These are phyloP conservation scores for Laticauda laticaudata DNA, from an alignment of 2,113 vertebrate genomes.

Conservation along the genomic window DNA sequence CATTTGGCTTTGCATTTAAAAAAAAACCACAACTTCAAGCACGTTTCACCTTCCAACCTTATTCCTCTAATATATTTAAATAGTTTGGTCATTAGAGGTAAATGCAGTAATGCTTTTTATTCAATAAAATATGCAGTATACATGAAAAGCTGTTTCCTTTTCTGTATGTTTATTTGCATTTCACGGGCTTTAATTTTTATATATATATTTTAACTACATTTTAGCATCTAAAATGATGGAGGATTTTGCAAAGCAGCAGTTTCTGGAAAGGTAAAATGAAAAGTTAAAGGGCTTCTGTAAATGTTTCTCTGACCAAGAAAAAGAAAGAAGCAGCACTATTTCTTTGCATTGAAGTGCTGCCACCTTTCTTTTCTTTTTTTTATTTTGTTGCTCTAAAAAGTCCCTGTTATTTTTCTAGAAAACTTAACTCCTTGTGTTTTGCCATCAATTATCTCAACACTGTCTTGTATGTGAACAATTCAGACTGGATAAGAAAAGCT, in stretches of 20 bases:
- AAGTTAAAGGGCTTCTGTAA: constrained; percentile 56
- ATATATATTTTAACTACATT: constrained; percentile 34
- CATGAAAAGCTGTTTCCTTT: not conserved
- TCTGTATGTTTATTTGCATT: not conserved
- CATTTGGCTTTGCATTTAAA: constrained; percentile 19
- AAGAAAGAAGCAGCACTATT: constrained; percentile 72
- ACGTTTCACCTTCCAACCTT: constrained; percentile 45
- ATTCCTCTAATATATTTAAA: constrained; percentile 20
- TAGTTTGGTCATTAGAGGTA: constrained; percentile 31
- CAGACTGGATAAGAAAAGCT: constrained; percentile 46
- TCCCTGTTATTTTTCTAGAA: constrained; percentile 77
- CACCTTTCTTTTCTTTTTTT: constrained; percentile 72
- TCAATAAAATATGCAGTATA: constrained; percentile 32
- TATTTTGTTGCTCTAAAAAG: constrained; percentile 78
- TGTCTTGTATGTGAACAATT: constrained; percentile 52
- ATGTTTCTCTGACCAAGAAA: constrained; percentile 30
- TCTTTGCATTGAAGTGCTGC: constrained; percentile 78
- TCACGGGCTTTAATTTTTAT: constrained; percentile 4
- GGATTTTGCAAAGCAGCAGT: constrained; percentile 30
- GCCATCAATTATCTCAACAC: constrained; percentile 78
- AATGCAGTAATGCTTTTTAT: not conserved
- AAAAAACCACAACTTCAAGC: not conserved
- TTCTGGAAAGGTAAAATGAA: constrained; percentile 53
- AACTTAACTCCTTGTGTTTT: constrained; percentile 75
- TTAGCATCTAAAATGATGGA: constrained; percentile 47